Evolutionary conservation across 2,113 vertebrate species (phyloP).

Genomic region (Terrapene triunguis): DNA sequence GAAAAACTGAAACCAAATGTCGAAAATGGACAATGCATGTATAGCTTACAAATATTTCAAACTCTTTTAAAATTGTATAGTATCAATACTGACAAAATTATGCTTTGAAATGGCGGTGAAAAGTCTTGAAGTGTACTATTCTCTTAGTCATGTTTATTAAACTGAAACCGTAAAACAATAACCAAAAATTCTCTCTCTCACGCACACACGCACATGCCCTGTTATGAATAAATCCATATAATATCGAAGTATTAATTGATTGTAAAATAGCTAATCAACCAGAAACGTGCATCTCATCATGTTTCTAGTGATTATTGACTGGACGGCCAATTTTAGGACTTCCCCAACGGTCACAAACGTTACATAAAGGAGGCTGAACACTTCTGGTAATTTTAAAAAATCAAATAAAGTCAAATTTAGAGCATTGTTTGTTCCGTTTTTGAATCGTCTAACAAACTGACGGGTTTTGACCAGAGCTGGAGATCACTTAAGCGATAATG

Average conservation of each 20-base stretch:
- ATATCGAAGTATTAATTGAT: background rate
- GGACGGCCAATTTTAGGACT: background rate
- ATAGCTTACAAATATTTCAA: background rate
- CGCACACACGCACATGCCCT: background rate
- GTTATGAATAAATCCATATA: background rate
- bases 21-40: rapidly evolving
- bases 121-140: background rate
- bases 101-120: background rate
- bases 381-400: background rate
- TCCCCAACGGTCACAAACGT: background rate
- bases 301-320: background rate
- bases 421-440: background rate
- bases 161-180: background rate
- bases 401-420: background rate
- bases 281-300: background rate
- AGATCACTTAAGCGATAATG: background rate
- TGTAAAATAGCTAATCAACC: background rate
- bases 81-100: background rate
- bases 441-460: background rate
- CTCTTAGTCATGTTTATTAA: too few relatives aligned
- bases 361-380: background rate
- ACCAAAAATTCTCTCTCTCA: background rate
- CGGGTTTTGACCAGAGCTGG: background rate
- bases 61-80: background rate
- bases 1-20: background rate